phyloP scores from a whole-genome alignment of 2,113 vertebrate species.

The Mellivora capensis region DNA sequence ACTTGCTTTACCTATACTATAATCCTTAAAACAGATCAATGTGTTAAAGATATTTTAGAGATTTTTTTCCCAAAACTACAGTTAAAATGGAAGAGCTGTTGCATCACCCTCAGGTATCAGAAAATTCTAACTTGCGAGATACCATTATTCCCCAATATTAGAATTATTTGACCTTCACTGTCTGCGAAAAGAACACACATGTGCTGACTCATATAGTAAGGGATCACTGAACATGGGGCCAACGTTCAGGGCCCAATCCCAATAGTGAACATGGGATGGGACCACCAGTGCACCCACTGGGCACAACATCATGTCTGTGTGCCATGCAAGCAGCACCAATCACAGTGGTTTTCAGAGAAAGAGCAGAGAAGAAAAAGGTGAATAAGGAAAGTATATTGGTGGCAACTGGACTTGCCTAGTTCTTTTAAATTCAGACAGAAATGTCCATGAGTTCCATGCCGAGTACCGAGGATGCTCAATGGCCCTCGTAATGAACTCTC shows the following conservation, averaged over 20 bases:
- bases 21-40: background rate
- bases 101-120: background rate
- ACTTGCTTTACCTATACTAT: background rate
- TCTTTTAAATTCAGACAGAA: background rate
- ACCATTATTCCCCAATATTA: background rate
- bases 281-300: background rate
- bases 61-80: background rate
- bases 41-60: background rate
- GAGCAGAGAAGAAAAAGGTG: background rate
- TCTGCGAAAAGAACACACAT: background rate
- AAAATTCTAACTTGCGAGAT: background rate
- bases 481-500: too few species aligned
- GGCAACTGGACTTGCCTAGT: background rate
- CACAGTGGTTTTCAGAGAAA: background rate
- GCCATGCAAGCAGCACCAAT: background rate
- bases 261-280: background rate
- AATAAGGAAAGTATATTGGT: background rate
- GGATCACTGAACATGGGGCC: background rate
- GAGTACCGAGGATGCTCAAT: accelerated
- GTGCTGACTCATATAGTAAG: background rate
- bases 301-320: too few species aligned
- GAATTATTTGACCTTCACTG: background rate
- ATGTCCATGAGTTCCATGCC: too few species aligned
- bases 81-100: background rate
- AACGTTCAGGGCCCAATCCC: background rate